Evolutionary conservation across 2,888 invertebrate genomes (phyloP).

Genomic region (Amphipoea oculea): DNA sequence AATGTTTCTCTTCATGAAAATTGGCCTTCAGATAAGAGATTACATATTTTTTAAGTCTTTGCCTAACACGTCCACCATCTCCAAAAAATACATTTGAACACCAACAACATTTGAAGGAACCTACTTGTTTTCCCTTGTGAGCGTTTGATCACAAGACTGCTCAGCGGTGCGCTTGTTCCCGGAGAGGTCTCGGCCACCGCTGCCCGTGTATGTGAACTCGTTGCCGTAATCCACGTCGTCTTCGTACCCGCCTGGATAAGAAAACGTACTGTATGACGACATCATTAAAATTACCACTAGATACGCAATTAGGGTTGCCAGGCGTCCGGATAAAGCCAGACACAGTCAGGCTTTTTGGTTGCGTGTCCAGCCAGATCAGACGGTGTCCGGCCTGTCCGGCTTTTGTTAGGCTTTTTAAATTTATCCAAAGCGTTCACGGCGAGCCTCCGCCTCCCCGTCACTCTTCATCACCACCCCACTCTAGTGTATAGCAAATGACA

Average conservation of each 20-base stretch:
- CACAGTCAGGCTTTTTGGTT: too few relatives aligned
- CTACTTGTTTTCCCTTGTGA: conserved; percentile 94
- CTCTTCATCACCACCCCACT: too few relatives aligned
- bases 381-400: too few relatives aligned
- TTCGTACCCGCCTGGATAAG: conserved; percentile 93
- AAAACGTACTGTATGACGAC: neutral
- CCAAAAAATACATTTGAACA: neutral
- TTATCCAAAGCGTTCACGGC: too few relatives aligned
- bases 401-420: too few relatives aligned
- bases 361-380: too few relatives aligned
- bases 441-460: too few relatives aligned
- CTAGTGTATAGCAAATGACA: too few relatives aligned
- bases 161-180: conserved; percentile 95
- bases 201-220: conserved; percentile 95
- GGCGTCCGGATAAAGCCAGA: too few relatives aligned
- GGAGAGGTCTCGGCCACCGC: conserved; percentile 95
- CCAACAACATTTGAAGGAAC: conserved; percentile 15
- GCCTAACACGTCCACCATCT: neutral
- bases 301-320: neutral
- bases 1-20: neutral
- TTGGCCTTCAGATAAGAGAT: neutral
- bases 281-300: neutral
- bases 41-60: neutral
- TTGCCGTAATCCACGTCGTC: conserved; percentile 95
- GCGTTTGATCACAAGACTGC: conserved; percentile 94